Conservation (phyloP, 1,140 invertebrate genomes). For the Eriocheir sinensis region DNA sequence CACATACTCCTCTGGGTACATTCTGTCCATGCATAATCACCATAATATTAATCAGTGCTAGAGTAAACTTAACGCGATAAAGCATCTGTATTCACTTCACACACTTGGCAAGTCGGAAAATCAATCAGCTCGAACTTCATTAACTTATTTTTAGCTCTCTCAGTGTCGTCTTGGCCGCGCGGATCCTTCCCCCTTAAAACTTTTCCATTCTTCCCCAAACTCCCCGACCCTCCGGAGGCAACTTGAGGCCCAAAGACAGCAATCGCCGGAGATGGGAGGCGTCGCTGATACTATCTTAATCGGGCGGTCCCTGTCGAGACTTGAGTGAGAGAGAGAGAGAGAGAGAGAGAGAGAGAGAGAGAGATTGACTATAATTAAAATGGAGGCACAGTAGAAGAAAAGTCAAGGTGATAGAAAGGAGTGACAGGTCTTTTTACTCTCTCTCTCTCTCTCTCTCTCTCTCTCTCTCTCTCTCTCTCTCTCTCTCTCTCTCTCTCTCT, state of each 20-base stretch:
- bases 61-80: too few relatives aligned
- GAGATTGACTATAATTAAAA: background rate
- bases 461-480: conserved; percentile 35
- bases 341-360: background rate
- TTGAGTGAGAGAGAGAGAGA: background rate
- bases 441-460: background rate
- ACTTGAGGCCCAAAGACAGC: background rate
- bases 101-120: too few relatives aligned
- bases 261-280: background rate
- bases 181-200: background rate
- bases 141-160: background rate
- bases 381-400: too few relatives aligned
- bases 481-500: background rate
- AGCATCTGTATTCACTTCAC: too few relatives aligned
- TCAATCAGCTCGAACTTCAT: background rate
- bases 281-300: conserved; percentile 28
- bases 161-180: background rate
- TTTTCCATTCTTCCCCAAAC: background rate
- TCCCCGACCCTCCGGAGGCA: background rate
- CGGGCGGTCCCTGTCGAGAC: background rate
- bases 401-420: too few relatives aligned
- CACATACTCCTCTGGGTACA: too few relatives aligned
- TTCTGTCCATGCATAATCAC: too few relatives aligned
- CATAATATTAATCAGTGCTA: too few relatives aligned
- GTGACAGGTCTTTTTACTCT: background rate